These are phyloP conservation scores for Pharmacophagus antenor DNA, from an alignment of 2,888 invertebrate genomes.

Conservation along the genomic window DNA sequence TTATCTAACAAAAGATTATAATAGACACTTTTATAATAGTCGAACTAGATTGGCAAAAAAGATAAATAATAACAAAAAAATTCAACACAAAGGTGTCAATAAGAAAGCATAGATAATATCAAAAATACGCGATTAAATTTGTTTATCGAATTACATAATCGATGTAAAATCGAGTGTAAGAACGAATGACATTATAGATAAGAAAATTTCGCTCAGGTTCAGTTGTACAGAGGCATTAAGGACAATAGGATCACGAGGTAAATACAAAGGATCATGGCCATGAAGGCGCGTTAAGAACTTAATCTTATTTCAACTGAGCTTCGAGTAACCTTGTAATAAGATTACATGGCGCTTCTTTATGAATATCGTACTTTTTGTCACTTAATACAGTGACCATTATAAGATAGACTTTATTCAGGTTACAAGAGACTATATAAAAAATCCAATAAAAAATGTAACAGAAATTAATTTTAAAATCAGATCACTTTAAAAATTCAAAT, in stretches of 20 bases:
- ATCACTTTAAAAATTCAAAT: not conserved
- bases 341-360: constrained; percentile 53
- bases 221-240: constrained; percentile 41
- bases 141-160: constrained; percentile 49
- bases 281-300: constrained; percentile 49
- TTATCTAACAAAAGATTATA: constrained; percentile 7
- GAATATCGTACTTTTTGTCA: constrained; percentile 35
- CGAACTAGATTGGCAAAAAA: constrained; percentile 19
- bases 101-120: constrained; percentile 38
- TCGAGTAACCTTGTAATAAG: constrained; percentile 59
- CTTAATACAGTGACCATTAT: constrained; percentile 28
- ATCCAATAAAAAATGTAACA: no score
- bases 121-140: constrained; percentile 38
- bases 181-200: constrained; percentile 40
- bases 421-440: not conserved
- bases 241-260: constrained; percentile 64
- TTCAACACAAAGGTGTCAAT: constrained; percentile 29
- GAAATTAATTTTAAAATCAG: not conserved
- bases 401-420: not conserved
- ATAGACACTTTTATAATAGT: constrained; percentile 15
- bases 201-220: constrained; percentile 48
- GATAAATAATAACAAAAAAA: constrained; percentile 32
- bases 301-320: constrained; percentile 64
- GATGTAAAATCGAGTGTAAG: constrained; percentile 34
- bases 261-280: constrained; percentile 58